These are phyloP conservation scores for Cenopis cana DNA, from an alignment of 2,888 invertebrate genomes.

Conservation along the genomic window DNA sequence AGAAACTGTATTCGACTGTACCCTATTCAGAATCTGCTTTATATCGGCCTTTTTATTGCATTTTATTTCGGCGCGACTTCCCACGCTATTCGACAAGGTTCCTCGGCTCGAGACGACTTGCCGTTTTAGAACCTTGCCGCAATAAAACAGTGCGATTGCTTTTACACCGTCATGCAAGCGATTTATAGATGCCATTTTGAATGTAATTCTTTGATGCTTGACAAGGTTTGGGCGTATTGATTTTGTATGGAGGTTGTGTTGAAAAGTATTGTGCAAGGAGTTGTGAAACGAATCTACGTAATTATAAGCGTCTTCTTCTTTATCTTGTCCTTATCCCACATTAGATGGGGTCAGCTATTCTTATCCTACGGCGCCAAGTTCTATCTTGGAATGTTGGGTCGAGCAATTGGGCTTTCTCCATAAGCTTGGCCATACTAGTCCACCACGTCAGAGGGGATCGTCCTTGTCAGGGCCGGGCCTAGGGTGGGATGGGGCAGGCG, in stretches of 20 bases:
- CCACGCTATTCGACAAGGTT: slow-evolving; percentile 51
- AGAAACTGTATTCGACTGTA: slow-evolving; percentile 49
- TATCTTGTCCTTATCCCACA: no score
- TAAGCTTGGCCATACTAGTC: no score
- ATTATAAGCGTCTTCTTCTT: no score
- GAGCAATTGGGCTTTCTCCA: no score
- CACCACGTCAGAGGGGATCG: no score
- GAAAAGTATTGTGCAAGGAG: not conserved
- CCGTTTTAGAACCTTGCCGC: slow-evolving; percentile 53
- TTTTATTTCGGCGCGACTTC: slow-evolving; percentile 63
- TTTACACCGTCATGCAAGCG: slow-evolving; percentile 53
- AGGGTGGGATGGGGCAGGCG: no score
- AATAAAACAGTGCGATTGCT: slow-evolving; percentile 51
- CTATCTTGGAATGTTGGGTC: no score
- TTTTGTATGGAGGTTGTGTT: slow-evolving; percentile 8
- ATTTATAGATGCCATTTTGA: slow-evolving; percentile 55
- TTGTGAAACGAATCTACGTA: not conserved
- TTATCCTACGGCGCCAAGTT: no score
- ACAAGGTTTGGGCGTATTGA: slow-evolving; percentile 37
- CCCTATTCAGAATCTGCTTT: slow-evolving; percentile 53
- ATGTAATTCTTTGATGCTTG: slow-evolving; percentile 50
- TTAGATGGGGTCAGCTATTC: no score
- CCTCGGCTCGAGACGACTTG: slow-evolving; percentile 46
- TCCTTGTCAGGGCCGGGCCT: no score
- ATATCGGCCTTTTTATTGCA: slow-evolving; percentile 65